Evolutionary conservation across 2,888 invertebrate species (phyloP).

Genomic region (Druceiella hillmani): DNA sequence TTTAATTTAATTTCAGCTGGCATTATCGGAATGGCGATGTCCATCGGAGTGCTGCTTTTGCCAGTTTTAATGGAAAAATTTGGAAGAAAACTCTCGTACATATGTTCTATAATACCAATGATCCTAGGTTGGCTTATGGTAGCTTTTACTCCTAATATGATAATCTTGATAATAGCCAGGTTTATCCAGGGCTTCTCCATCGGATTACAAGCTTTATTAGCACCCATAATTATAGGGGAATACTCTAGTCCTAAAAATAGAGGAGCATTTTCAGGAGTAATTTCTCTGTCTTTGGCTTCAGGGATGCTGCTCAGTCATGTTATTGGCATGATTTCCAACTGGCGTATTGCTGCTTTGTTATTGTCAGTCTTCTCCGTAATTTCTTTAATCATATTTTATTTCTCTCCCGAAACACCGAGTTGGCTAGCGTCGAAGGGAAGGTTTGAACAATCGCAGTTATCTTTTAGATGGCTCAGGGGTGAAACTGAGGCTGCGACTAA

Average conservation of each 20-base stretch:
- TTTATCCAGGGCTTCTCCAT: conserved; percentile 46
- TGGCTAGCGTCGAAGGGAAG: conserved; percentile 60
- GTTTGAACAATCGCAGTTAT: conserved; percentile 50
- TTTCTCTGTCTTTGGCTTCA: conserved; percentile 55
- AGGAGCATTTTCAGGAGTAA: conserved; percentile 57
- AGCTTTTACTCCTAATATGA: conserved; percentile 38
- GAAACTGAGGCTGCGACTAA: conserved; percentile 39
- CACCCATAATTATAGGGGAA: conserved; percentile 54
- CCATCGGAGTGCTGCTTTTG: conserved; percentile 34
- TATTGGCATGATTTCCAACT: conserved; percentile 56
- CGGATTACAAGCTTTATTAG: conserved; percentile 51
- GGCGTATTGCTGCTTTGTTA: conserved; percentile 54
- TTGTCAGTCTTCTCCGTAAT: conserved; percentile 40
- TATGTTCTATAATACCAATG: conserved; percentile 43
- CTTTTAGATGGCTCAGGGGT: conserved; percentile 58
- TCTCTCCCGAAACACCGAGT: conserved; percentile 59
- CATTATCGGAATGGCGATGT: conserved; percentile 31
- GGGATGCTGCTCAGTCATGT: conserved; percentile 61
- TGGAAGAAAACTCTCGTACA: conserved; percentile 48
- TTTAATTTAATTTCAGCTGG: conserved; percentile 29
- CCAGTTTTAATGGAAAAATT: conserved; percentile 43
- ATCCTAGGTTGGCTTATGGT: conserved; percentile 47
- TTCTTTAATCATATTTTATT: conserved; percentile 40
- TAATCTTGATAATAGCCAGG: conserved; percentile 39
- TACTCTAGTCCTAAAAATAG: conserved; percentile 56